phyloP scores from a whole-genome alignment of 2,888 invertebrate species.

The Ariolimax columbianus region DNA sequence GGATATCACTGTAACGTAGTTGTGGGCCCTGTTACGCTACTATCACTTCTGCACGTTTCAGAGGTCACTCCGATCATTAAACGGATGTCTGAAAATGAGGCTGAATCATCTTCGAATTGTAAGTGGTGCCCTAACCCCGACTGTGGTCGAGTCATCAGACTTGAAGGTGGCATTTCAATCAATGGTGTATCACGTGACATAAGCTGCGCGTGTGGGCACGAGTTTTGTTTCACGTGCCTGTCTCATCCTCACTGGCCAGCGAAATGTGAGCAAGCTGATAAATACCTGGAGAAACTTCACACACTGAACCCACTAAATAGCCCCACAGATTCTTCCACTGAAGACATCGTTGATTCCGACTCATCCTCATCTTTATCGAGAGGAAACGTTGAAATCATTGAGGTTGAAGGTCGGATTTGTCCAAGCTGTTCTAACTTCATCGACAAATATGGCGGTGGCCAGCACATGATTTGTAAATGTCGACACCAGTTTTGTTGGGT shows the following conservation, averaged over 20 bases:
- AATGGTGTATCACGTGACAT: conserved; percentile 19
- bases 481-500: conserved; percentile 53
- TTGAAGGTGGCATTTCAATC: not conserved
- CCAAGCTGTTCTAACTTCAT: conserved; percentile 53
- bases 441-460: conserved; percentile 54
- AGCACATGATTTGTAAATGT: conserved; percentile 51
- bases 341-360: not conserved
- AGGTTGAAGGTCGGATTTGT: conserved; percentile 52
- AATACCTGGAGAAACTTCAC: conserved; percentile 37
- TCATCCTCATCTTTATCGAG: not conserved
- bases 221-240: conserved; percentile 56
- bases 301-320: conserved; percentile 18
- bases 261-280: conserved; percentile 52
- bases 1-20: conserved; percentile 52
- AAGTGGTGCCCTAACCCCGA: conserved; percentile 57
- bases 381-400: not conserved
- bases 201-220: conserved; percentile 51
- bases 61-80: conserved; percentile 43
- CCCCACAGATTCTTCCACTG: not conserved
- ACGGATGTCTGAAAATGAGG: conserved; percentile 41
- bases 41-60: conserved; percentile 53
- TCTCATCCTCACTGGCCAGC: conserved; percentile 57
- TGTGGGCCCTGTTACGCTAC: conserved; percentile 47
- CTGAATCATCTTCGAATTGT: conserved; percentile 34
- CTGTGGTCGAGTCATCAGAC: conserved; percentile 54